Evolutionary conservation across 2,797 vertebrate species (phyloP), one percentile per base, ranked within the genome.

Genomic region (Allobates femoralis): DNA sequence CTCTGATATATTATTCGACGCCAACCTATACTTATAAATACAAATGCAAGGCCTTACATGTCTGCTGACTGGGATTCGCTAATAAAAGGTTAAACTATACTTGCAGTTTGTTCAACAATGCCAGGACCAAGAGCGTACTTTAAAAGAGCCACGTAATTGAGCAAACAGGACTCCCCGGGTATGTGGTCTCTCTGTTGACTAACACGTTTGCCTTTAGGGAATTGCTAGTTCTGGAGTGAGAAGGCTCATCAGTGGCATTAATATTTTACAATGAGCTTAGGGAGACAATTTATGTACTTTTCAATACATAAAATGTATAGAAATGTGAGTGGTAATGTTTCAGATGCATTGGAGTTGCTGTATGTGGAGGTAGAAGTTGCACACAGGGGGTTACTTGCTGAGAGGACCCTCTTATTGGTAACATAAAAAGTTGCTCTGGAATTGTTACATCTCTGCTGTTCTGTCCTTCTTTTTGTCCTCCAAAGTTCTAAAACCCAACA

Each of bases 191-290:
- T 28, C 5, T 12, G 51, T 69, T 74, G 46, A 56, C 76, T 41
- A 74, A 84, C 67, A 87, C 28, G 28, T 46, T 87, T 62, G 37
- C 64, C 75, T 74, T 73, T 21, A 60, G 81, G 81, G 81, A 83
- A 79, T 69, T 37, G 64, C 26, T 83, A 69, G 32, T 60, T 79
- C 15, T 32, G 41, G 21, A 19, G n/a, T 18, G 37, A 46, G 30
- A 19, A 28, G 73, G 34, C 26, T 50, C 74, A 60, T 83, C 60
- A 78, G 64, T 79, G 16, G 16, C 58, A 67, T 76, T 51, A 76
- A 82, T 76, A 79, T 73, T 85, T 60, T 26, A 80, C 2, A 19
- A 51, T 55, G 14, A 64, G 56, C 21, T 53, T 53, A 41, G 26
- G 41, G 75, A 41, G 23, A 21, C 46, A 41, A 37, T 71, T 14